Base-by-base conservation (phyloP, 2,113 vertebrate genomes). In the Neolamprologus modestus region DNA sequence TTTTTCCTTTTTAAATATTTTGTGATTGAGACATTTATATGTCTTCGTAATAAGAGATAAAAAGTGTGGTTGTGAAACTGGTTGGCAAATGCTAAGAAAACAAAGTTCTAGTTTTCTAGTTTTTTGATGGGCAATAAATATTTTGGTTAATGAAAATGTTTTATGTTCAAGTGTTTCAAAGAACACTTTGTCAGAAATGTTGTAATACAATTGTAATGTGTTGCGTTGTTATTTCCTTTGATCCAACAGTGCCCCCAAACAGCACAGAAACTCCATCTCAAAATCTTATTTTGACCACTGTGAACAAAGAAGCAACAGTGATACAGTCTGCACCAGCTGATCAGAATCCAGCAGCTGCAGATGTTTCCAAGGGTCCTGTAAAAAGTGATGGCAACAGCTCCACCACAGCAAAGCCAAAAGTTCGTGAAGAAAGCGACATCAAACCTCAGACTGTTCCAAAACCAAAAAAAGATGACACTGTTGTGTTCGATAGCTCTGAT, bases 221-320 rank as follows among this genome's bases (percentile, higher is more conserved):
- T 37, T 81, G 7, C 5, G 3, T 1, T 78, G 26, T 50, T 78
- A 50, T 78, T 78, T 8, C 45, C 45, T 52, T 6, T 52, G 17
- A 78, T n/a, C 45, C 26, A 78, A 13, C 17, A 78, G 73, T 7
- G 26, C 10, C 26, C 47, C 7, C 26, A 52, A 31, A 19, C 73
- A 33, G 3, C 19, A 19, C 9, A 3, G 21, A 1, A 31, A 2
- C 3, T 3, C 0, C 2, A 3, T 2, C 71, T 71, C 26, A 52
- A 12, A 21, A 3, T 85, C 3, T 2, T 16, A 2, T 1, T 33
- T 3, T 11, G 35, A 55, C 19, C 21, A 7, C 5, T n/a, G 3
- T 2, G 16, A 12, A 4, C 1, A 16, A 42, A 19, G 14, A 16
- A 1, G 1, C 3, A 11, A 6, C 0, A 3, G 3, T 26, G 1